phyloP scores from a whole-genome alignment of 2,888 invertebrate genomes.

The Eupeodes luniger region DNA sequence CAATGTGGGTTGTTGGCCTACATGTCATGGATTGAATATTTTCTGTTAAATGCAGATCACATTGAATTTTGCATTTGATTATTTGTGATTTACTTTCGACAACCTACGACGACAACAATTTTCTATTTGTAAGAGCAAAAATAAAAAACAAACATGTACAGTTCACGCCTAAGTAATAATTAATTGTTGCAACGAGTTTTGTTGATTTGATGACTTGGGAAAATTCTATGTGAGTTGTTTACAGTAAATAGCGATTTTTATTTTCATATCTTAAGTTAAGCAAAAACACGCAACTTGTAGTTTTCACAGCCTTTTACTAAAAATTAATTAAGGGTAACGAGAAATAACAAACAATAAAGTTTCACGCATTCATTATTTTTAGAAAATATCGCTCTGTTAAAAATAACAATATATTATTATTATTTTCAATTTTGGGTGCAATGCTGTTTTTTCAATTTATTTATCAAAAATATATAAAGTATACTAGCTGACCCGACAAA shows the following conservation, averaged over 20 bases:
- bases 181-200: conserved; percentile 16
- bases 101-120: conserved; percentile 18
- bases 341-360: no score
- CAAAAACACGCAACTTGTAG: no score
- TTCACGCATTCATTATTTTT: no score
- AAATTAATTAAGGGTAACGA: no score
- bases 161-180: conserved; percentile 37
- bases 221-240: background rate
- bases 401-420: no score
- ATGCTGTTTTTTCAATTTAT: no score
- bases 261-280: background rate
- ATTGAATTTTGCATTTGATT: conserved; percentile 14
- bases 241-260: background rate
- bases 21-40: background rate
- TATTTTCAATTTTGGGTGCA: no score
- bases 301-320: no score
- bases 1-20: conserved; percentile 3
- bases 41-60: conserved; percentile 18
- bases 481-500: no score
- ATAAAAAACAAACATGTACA: conserved; percentile 25
- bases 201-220: background rate
- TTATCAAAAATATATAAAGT: no score
- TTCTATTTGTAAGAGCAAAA: background rate
- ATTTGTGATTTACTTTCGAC: background rate
- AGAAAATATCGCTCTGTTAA: no score